These are phyloP conservation scores for Leucoma salicis DNA, from an alignment of 2,888 invertebrate species.

Conservation along the genomic window DNA sequence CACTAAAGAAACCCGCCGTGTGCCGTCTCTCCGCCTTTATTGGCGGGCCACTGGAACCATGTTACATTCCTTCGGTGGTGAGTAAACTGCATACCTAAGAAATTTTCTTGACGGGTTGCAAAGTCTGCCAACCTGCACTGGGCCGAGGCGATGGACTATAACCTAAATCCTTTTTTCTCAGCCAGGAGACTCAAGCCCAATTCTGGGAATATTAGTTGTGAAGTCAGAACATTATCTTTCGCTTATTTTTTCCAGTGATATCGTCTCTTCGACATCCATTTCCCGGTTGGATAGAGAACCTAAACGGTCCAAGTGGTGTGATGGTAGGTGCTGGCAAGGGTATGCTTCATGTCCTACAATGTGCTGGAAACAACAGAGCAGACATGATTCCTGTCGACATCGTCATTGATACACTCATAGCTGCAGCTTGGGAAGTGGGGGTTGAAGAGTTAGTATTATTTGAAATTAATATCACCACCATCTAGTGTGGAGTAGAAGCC, in stretches of 20 bases:
- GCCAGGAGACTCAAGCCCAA: too few relatives aligned
- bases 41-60: too few relatives aligned
- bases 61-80: too few relatives aligned
- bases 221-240: too few relatives aligned
- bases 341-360: slow-evolving; percentile 85
- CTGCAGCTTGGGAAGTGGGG: slow-evolving; percentile 87
- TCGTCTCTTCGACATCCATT: slow-evolving; percentile 84
- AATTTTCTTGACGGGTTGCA: too few relatives aligned
- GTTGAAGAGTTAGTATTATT: slow-evolving; percentile 59
- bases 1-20: too few relatives aligned
- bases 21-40: too few relatives aligned
- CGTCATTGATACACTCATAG: slow-evolving; percentile 87
- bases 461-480: neutral
- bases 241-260: slow-evolving; percentile 78
- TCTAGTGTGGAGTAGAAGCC: neutral
- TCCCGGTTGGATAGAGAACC: slow-evolving; percentile 95
- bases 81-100: too few relatives aligned
- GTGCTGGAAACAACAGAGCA: slow-evolving; percentile 75
- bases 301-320: slow-evolving; percentile 93
- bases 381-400: slow-evolving; percentile 93
- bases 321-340: slow-evolving; percentile 87
- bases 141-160: too few relatives aligned
- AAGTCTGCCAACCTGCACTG: too few relatives aligned
- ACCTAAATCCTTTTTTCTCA: too few relatives aligned
- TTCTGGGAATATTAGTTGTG: too few relatives aligned